Evolutionary conservation across 2,888 invertebrate species (phyloP).

Genomic region (Clistopyga incitator): DNA sequence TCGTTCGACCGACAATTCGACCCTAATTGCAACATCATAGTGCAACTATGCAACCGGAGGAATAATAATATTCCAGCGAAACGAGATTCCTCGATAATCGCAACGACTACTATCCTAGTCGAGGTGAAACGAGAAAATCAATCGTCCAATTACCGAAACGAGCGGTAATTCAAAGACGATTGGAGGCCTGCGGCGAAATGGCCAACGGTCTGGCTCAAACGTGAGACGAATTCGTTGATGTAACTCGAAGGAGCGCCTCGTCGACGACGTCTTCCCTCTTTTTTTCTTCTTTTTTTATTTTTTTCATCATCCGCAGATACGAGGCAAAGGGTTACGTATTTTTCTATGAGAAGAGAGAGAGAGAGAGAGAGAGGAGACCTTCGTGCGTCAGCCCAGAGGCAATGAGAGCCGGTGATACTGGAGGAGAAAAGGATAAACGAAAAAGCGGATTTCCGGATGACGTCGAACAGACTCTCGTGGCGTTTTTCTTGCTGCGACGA

Average conservation of each 20-base stretch:
- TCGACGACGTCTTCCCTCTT: not conserved
- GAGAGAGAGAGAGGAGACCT: no score
- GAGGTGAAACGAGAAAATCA: conserved; percentile 33
- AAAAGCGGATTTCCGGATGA: conserved; percentile 69
- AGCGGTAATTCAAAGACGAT: conserved; percentile 49
- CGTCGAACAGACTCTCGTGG: conserved; percentile 61
- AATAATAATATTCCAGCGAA: conserved; percentile 26
- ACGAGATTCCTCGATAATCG: conserved; percentile 26
- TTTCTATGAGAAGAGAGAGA: conserved; percentile 5
- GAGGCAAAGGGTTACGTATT: conserved; percentile 35
- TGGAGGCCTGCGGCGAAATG: conserved; percentile 35
- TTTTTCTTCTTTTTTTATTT: not conserved
- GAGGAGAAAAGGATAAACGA: conserved; percentile 21
- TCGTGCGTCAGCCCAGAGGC: not conserved
- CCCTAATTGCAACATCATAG: conserved; percentile 12
- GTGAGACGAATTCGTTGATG: conserved; percentile 46
- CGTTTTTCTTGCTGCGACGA: conserved; percentile 46
- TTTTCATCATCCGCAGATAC: not conserved
- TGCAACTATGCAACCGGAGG: conserved; percentile 29
- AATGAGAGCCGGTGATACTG: conserved; percentile 13
- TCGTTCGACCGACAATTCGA: conserved; percentile 26
- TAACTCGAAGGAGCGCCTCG: not conserved
- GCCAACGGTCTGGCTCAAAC: conserved; percentile 32
- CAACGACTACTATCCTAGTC: not conserved
- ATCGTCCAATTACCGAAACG: conserved; percentile 59